These are phyloP conservation scores for Aulostomus chinensis DNA, from an alignment of 2,797 vertebrate species.

Conservation along the genomic window DNA sequence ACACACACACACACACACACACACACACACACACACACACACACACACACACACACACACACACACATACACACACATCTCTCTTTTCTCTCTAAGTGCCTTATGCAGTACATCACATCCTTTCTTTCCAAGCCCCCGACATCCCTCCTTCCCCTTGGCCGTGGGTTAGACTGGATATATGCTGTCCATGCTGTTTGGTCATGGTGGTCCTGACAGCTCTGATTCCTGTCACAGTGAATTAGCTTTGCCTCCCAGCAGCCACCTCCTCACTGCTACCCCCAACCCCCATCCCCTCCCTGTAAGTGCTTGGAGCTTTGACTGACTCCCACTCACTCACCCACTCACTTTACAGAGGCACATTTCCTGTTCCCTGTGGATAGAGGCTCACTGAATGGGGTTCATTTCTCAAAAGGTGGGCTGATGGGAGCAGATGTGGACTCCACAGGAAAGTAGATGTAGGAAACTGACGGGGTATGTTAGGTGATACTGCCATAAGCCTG, in stretches of 20 bases:
- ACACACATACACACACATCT: conserved; percentile 1
- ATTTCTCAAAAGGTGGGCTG: conserved; percentile 35
- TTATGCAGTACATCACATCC: conserved; percentile 34
- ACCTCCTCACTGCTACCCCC: conserved; percentile 51
- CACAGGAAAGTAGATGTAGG: conserved; percentile 10
- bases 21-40: conserved; percentile 1
- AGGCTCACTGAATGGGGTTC: conserved; percentile 30
- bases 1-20: conserved; percentile 8
- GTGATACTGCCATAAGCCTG: conserved; percentile 14
- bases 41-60: conserved; percentile 5
- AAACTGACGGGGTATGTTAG: background rate
- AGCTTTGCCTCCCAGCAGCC: conserved; percentile 69
- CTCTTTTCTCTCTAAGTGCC: conserved; percentile 19
- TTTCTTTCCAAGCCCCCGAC: conserved; percentile 37
- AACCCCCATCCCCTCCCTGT: conserved; percentile 13
- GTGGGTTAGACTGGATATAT: conserved; percentile 63
- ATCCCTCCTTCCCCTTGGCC: conserved; percentile 38
- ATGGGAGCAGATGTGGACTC: conserved; percentile 29
- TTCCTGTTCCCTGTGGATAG: conserved; percentile 37
- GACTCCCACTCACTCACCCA: conserved; percentile 57
- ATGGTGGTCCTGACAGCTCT: conserved; percentile 76
- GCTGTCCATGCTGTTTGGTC: conserved; percentile 77
- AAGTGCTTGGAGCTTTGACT: conserved; percentile 60
- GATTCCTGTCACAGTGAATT: conserved; percentile 82
- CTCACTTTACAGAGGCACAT: conserved; percentile 30